Conservation (phyloP, 2,797 vertebrate species). For the Bradypus variegatus region DNA sequence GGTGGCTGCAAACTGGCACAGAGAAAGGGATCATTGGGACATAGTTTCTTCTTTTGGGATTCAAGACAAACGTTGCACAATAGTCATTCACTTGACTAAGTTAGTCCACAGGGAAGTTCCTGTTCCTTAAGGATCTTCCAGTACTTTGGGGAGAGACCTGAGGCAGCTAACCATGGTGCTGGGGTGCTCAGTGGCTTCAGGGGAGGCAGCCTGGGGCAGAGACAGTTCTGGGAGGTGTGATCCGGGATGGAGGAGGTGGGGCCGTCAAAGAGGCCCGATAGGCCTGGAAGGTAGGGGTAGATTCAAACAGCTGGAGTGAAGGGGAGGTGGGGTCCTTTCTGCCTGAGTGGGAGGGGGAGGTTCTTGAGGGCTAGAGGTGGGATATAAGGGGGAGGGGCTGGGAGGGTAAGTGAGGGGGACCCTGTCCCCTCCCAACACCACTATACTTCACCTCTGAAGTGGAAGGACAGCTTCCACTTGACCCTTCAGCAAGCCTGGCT, state of each 20-base stretch:
- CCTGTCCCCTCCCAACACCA: neutral
- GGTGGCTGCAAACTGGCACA: neutral
- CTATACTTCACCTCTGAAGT: neutral
- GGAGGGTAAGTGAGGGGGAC: neutral
- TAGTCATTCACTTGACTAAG: neutral
- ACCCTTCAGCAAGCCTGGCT: neutral
- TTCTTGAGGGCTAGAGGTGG: neutral
- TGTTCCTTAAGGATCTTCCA: neutral
- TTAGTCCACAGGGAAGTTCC: neutral
- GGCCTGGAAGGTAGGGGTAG: neutral
- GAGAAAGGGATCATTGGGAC: neutral
- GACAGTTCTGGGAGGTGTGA: neutral
- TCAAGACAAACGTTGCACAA: neutral
- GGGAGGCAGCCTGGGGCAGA: neutral
- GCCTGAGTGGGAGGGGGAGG: neutral
- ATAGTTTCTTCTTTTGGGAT: neutral
- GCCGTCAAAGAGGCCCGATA: neutral
- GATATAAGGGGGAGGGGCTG: neutral
- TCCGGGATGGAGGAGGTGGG: neutral
- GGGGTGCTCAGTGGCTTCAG: neutral
- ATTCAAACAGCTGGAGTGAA: neutral
- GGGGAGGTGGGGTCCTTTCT: neutral
- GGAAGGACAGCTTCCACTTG: neutral
- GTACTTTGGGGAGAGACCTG: neutral
- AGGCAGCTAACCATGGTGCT: neutral